Evolutionary conservation across 2,888 invertebrate species (phyloP), one percentile per base, ranked within the genome.

Genomic region (Orthosia incerta): DNA sequence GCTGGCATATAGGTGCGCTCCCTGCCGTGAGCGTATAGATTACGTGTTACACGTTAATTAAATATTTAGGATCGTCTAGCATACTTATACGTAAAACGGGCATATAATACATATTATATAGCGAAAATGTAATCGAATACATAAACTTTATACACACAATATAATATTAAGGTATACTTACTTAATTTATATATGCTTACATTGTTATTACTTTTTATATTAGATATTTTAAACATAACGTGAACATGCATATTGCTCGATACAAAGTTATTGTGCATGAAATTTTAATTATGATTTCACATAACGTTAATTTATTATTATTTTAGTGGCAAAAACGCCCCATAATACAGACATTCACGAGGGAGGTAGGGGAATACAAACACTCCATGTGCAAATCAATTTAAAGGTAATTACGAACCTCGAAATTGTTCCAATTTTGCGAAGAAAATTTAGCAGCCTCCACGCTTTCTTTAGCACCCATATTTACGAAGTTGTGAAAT

Each of bases 401-500:
- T 93, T 92, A 93, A 94, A 93, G 93, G 92, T 94, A 90, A 85
- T 94, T 96, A 96, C 97, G 97, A 97, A 98, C 98, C 98, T 98
- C 98, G 92, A 97, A 96, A 96, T 97, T 97, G 96, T 97, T 97
- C 98, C 98, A 98, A 96, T 97, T 97, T 97, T 98, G 97, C 96
- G 98, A 97, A 96, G 98, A 97, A 97, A 97, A 97, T 97, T 98
- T 98, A 94, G 97, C 97, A 93, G 98, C 98, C 95, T 98, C 98
- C 94, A 98, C 98, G 97, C 98, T 98, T 95, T 98, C 98, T 97
- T 98, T 98, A 95, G 98, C 98, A 96, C 98, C 98, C 98, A 98
- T 98, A 94, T 96, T 97, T 95, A 95, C 91, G 93, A 92, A 94
- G 91, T 93, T 90, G 94, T 94, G 93, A 94, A 91, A 94, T 94